Conservation (phyloP, 2,888 invertebrate species). For the Melipona beecheii region DNA sequence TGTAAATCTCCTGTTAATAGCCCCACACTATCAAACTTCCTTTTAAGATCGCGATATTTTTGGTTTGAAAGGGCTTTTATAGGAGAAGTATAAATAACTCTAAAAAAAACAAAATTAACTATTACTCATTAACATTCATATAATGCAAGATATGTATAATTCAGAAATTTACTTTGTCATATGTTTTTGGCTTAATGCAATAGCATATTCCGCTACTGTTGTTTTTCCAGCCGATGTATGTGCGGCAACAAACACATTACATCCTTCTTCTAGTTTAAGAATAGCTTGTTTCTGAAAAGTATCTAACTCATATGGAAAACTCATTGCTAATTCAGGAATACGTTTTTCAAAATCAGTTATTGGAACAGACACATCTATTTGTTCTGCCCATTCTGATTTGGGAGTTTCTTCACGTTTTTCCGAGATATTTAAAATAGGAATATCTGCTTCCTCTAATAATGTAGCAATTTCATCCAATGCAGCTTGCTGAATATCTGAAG, state of each 20-base stretch:
- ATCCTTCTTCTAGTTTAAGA: constrained; percentile 95
- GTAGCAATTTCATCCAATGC: constrained; percentile 79
- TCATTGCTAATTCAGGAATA: constrained; percentile 93
- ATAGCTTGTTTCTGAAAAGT: constrained; percentile 99
- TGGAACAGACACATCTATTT: constrained; percentile 92
- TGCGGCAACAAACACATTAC: constrained; percentile 99
- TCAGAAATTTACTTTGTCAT: constrained; percentile 89
- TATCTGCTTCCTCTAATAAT: constrained; percentile 69
- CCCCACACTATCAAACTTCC: constrained; percentile 96
- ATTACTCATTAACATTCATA: constrained; percentile 18
- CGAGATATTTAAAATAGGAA: constrained; percentile 90
- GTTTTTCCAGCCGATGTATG: constrained; percentile 99
- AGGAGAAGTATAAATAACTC: constrained; percentile 98
- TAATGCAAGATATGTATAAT: background rate
- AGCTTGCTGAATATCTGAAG: constrained; percentile 49
- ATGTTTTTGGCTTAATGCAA: constrained; percentile 96
- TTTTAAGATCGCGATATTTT: constrained; percentile 98
- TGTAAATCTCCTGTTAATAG: constrained; percentile 98
- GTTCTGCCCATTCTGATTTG: constrained; percentile 94
- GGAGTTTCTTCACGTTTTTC: constrained; percentile 83
- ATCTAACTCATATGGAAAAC: constrained; percentile 96
- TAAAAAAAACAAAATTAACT: constrained; percentile 73
- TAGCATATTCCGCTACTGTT: constrained; percentile 99
- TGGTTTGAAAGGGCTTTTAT: constrained; percentile 99
- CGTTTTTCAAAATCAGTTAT: constrained; percentile 92